These are phyloP conservation scores for Sarcophaga variegata DNA, from an alignment of 2,888 invertebrate genomes.

Conservation along the genomic window DNA sequence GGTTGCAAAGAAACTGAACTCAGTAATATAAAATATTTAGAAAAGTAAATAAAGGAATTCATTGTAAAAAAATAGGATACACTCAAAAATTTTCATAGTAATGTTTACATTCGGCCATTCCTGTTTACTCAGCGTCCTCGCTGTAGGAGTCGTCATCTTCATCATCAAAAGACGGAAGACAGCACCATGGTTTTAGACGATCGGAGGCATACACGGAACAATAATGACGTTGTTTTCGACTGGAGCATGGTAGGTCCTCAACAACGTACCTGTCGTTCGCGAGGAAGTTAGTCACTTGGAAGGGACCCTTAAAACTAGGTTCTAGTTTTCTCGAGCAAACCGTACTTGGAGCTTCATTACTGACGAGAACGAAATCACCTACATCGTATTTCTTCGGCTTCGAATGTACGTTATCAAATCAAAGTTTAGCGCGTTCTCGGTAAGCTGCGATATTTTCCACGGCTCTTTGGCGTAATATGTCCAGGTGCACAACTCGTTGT, in stretches of 20 bases:
- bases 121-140: no score
- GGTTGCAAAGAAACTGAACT: no score
- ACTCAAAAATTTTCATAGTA: no score
- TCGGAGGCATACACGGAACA: constrained; percentile 65
- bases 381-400: constrained; percentile 21
- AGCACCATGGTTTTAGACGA: constrained; percentile 64
- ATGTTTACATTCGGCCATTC: no score
- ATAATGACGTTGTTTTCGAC: constrained; percentile 62
- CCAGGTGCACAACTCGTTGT: no score
- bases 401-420: background rate
- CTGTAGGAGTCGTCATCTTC: background rate
- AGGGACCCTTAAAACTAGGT: constrained; percentile 67
- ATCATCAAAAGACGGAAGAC: background rate
- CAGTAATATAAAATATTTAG: no score
- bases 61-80: no score
- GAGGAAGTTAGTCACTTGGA: constrained; percentile 55
- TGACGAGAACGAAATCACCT: constrained; percentile 26
- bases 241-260: constrained; percentile 67
- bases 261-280: constrained; percentile 69
- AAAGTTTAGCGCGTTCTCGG: no score
- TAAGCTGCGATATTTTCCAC: no score
- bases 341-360: constrained; percentile 25
- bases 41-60: no score
- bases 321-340: constrained; percentile 61
- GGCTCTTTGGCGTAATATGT: no score